Percentiles rank a stretch among this genome's conserved stretches.
These are phyloP conservation scores for Drosophila yakuba DNA, from an alignment of 1,140 invertebrate genomes.

Conservation along the genomic window DNA sequence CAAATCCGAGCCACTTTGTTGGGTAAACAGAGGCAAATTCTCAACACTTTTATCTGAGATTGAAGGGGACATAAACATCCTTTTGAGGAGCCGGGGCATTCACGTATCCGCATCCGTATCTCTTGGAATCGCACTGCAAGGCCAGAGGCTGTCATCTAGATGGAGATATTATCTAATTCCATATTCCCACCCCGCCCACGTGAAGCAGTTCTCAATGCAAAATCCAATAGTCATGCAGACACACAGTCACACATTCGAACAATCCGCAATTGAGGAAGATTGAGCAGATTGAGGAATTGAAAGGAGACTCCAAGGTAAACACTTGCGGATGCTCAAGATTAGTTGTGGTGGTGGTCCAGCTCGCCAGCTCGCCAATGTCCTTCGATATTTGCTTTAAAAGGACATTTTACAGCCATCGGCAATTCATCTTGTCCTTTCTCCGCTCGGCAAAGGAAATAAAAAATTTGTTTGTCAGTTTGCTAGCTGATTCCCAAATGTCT, in stretches of 20 bases:
- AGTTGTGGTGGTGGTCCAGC: conserved; percentile 69
- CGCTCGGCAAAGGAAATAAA: conserved; percentile 54
- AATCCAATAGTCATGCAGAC: conserved; percentile 80
- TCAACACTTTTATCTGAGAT: conserved; percentile 48
- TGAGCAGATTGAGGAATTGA: conserved; percentile 66
- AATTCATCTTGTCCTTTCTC: conserved; percentile 69
- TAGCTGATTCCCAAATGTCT: conserved; percentile 59
- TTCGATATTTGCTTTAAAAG: conserved; percentile 73
- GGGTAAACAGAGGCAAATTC: conserved; percentile 40
- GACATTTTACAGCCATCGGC: conserved; percentile 73
- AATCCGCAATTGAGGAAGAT: conserved; percentile 68
- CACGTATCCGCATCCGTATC: conserved; percentile 26
- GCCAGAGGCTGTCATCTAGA: conserved; percentile 38
- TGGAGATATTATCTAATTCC: conserved; percentile 50
- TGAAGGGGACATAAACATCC: conserved; percentile 40
- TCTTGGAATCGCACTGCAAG: conserved; percentile 19
- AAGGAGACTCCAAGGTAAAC: conserved; percentile 73
- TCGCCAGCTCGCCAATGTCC: conserved; percentile 34
- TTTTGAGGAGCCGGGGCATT: conserved; percentile 22
- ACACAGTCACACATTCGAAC: conserved; percentile 57
- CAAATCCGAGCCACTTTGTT: conserved; percentile 39
- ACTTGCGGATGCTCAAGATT: conserved; percentile 78
- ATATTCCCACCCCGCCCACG: conserved; percentile 32
- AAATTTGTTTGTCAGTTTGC: conserved; percentile 74
- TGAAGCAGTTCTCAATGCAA: conserved; percentile 56